Evolutionary conservation across 2,888 invertebrate genomes (phyloP).

Genomic region (Amiota communis): DNA sequence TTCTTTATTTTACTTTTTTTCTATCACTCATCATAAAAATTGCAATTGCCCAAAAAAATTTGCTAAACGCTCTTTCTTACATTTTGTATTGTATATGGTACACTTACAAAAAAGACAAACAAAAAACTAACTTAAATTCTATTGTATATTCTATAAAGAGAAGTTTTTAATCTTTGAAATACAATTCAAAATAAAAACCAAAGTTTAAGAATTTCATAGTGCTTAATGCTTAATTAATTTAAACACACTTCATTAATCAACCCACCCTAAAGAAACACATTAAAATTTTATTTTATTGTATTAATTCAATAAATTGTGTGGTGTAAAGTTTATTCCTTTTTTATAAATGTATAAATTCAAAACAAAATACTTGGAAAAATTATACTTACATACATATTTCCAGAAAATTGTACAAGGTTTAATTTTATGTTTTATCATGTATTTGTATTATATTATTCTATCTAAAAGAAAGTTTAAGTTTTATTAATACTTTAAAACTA

Average conservation of each 20-base stretch:
- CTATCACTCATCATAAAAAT: slow-evolving; percentile 7
- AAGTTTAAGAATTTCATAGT: neutral
- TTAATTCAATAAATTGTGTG: slow-evolving; percentile 4
- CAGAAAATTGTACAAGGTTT: neutral
- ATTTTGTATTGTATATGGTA: neutral
- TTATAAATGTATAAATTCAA: neutral
- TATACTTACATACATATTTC: neutral
- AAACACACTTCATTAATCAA: slow-evolving; percentile 3
- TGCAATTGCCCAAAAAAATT: slow-evolving; percentile 17
- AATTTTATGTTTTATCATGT: neutral
- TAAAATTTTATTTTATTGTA: neutral
- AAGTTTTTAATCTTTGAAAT: too few species aligned
- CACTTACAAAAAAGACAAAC: slow-evolving; percentile 1
- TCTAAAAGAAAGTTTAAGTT: too few species aligned
- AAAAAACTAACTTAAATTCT: neutral
- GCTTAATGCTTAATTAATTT: slow-evolving; percentile 17
- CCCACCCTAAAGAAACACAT: neutral
- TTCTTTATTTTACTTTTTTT: slow-evolving; percentile 6
- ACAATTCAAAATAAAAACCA: neutral
- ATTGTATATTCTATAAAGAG: neutral
- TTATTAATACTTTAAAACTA: too few species aligned
- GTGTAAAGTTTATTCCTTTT: slow-evolving; percentile 9
- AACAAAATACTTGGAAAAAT: slow-evolving; percentile 1
- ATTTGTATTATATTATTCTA: too few species aligned
- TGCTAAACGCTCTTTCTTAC: slow-evolving; percentile 14